Evolutionary conservation across 1,140 invertebrate genomes (phyloP).

Genomic region (Battus philenor): DNA sequence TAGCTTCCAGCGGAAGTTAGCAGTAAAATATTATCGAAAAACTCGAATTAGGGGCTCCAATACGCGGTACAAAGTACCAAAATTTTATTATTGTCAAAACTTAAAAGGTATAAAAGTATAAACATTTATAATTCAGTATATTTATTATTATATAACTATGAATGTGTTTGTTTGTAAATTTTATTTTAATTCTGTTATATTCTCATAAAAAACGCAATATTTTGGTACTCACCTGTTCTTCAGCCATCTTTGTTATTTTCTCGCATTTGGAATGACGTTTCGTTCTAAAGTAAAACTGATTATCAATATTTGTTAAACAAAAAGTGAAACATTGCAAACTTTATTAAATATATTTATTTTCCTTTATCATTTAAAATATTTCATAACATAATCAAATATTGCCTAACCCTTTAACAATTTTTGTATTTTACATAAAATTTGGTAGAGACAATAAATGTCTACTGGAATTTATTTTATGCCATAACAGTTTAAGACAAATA

Average conservation of each 20-base stretch:
- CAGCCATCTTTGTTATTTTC: slow-evolving; percentile 74
- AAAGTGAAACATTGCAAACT: background rate
- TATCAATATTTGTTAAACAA: background rate
- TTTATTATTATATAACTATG: slow-evolving; percentile 1
- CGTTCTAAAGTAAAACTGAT: slow-evolving; percentile 20
- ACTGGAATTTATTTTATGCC: too few relatives aligned
- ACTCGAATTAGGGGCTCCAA: background rate
- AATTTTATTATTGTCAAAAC: background rate
- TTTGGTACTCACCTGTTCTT: slow-evolving; percentile 72
- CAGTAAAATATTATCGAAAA: background rate
- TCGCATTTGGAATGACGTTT: slow-evolving; percentile 66
- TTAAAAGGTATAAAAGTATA: background rate
- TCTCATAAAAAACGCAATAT: slow-evolving; percentile 49
- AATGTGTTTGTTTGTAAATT: slow-evolving; percentile 1
- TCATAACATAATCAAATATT: too few relatives aligned
- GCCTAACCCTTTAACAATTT: too few relatives aligned
- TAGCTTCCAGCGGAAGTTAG: too few relatives aligned
- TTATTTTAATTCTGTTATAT: slow-evolving; percentile 46
- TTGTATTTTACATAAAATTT: too few relatives aligned
- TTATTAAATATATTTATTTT: too few relatives aligned
- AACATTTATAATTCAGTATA: slow-evolving; percentile 8
- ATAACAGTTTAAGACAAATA: too few relatives aligned
- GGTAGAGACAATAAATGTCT: too few relatives aligned
- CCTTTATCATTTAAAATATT: too few relatives aligned
- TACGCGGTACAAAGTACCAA: slow-evolving; percentile 4